Percentiles rank a stretch among this genome's conserved stretches.
Evolutionary conservation across 2,797 vertebrate species (phyloP).

Genomic region (Girardinus metallicus): DNA sequence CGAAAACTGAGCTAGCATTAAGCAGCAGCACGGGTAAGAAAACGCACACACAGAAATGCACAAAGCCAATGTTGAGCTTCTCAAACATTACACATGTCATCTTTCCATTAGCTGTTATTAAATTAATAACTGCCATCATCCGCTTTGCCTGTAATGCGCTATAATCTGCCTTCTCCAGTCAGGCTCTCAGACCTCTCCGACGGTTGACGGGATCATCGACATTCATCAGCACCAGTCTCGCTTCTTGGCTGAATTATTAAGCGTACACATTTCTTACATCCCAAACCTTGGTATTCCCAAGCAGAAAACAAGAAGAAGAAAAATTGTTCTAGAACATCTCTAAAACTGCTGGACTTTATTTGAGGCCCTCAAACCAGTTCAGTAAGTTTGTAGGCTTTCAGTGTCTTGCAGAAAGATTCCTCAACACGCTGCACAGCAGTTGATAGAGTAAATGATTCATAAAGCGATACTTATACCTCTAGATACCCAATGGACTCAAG

Average conservation of each 20-base stretch:
- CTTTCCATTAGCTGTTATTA: slow-evolving; percentile 59
- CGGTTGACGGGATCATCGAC: slow-evolving; percentile 51
- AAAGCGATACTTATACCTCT: background rate
- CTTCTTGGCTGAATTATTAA: slow-evolving; percentile 55
- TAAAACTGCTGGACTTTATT: slow-evolving; percentile 45
- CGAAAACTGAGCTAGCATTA: slow-evolving; percentile 60
- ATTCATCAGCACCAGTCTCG: slow-evolving; percentile 37
- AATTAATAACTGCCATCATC: slow-evolving; percentile 66
- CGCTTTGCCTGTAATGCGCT: slow-evolving; percentile 53
- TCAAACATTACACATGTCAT: slow-evolving; percentile 28
- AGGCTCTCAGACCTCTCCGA: slow-evolving; percentile 44
- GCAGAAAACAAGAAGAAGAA: slow-evolving; percentile 5
- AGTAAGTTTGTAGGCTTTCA: slow-evolving; percentile 38
- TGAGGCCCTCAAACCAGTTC: slow-evolving; percentile 31
- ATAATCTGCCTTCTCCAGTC: slow-evolving; percentile 58
- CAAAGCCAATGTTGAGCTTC: slow-evolving; percentile 19
- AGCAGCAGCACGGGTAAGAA: slow-evolving; percentile 50
- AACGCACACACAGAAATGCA: slow-evolving; percentile 18
- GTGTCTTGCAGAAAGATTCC: slow-evolving; percentile 14
- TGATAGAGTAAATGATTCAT: slow-evolving; percentile 27
- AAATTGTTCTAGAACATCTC: slow-evolving; percentile 19
- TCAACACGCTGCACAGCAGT: slow-evolving; percentile 14
- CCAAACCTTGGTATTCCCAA: slow-evolving; percentile 26
- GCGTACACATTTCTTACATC: slow-evolving; percentile 30
- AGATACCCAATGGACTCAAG: background rate